Evolutionary conservation across 64 coral and sea anemone species (phyloP).

Genomic region (Acropora tenuis): DNA sequence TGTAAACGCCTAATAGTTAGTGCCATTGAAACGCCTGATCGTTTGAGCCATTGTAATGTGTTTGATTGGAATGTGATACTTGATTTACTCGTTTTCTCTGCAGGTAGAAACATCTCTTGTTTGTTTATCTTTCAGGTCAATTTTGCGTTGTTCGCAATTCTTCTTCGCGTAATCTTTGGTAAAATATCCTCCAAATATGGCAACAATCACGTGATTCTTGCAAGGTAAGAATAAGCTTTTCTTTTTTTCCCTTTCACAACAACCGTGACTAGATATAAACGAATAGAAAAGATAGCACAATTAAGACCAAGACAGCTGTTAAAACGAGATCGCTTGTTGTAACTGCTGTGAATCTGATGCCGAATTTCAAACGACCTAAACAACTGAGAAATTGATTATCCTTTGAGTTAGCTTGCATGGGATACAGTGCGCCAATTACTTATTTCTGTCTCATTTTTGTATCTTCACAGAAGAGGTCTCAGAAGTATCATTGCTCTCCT

Average conservation of each 20-base stretch:
- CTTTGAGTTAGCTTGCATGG: background rate
- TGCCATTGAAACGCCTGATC: background rate
- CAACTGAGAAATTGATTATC: background rate
- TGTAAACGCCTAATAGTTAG: no score
- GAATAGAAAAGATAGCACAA: background rate
- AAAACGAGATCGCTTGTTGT: no score
- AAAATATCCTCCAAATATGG: slow-evolving; percentile 19
- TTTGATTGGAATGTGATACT: no score
- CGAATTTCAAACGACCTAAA: no score
- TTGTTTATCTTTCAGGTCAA: background rate
- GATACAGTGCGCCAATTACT: background rate
- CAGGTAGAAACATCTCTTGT: background rate
- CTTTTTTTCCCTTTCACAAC: background rate
- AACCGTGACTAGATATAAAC: background rate
- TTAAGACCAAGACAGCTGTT: background rate
- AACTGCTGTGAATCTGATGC: no score
- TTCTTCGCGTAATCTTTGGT: slow-evolving; percentile 1
- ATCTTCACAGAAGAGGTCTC: background rate
- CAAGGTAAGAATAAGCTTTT: background rate
- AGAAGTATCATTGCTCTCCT: slow-evolving; percentile 9
- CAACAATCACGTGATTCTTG: background rate
- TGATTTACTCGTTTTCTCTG: no score
- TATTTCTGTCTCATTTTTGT: background rate
- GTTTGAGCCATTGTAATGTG: background rate
- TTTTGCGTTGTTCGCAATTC: background rate